These are phyloP conservation scores for Notocelia uddmanniana DNA, from an alignment of 2,888 invertebrate species.

Conservation along the genomic window DNA sequence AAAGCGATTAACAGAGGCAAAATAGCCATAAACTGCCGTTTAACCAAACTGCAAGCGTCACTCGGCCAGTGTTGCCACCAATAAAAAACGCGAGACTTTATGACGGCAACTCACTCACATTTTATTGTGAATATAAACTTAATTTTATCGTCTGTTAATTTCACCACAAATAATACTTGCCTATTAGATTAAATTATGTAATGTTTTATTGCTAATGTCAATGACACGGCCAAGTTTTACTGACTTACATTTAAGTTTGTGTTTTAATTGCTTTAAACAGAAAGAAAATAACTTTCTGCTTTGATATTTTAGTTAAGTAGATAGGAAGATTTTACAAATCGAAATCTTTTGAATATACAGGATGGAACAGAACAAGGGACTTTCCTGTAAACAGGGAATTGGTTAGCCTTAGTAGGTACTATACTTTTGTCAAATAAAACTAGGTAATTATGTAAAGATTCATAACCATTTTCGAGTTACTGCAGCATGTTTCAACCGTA, in stretches of 20 bases:
- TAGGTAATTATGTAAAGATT: too few species aligned
- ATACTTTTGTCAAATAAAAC: too few species aligned
- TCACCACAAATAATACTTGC: slow-evolving; percentile 84
- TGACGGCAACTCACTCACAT: slow-evolving; percentile 86
- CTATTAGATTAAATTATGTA: slow-evolving; percentile 77
- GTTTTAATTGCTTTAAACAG: slow-evolving; percentile 52
- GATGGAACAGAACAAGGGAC: too few species aligned
- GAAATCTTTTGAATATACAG: too few species aligned
- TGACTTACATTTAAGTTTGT: slow-evolving; percentile 58
- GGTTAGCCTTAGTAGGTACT: too few species aligned
- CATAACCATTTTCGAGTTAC: too few species aligned
- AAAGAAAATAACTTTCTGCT: not conserved
- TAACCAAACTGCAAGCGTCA: slow-evolving; percentile 86
- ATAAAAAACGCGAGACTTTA: slow-evolving; percentile 86
- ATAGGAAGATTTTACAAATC: too few species aligned
- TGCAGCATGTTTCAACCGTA: too few species aligned
- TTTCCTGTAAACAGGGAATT: too few species aligned
- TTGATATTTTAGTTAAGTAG: not conserved
- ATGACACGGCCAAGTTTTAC: slow-evolving; percentile 69
- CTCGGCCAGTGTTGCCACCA: slow-evolving; percentile 81
- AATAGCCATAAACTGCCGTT: slow-evolving; percentile 85
- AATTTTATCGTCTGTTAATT: slow-evolving; percentile 86
- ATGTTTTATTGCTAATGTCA: slow-evolving; percentile 75
- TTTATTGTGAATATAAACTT: slow-evolving; percentile 86
- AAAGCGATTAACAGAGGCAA: slow-evolving; percentile 85